Conservation (phyloP, 2,797 vertebrate species). For the Karalla daura region DNA sequence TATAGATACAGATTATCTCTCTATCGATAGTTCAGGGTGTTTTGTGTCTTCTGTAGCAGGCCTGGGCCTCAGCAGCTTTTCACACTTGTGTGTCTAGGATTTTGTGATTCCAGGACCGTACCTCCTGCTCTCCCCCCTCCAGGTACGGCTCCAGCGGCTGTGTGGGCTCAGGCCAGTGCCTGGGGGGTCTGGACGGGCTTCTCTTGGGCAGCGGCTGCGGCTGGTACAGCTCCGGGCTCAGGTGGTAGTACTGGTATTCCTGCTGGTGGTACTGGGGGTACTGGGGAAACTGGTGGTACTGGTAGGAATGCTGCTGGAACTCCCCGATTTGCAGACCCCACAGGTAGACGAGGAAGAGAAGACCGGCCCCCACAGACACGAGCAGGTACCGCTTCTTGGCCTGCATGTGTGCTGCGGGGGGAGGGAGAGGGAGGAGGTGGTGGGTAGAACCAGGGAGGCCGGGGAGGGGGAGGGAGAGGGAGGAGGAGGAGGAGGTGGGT, state of each 20-base stretch:
- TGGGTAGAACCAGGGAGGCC: slow-evolving; percentile 11
- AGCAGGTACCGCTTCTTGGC: slow-evolving; percentile 91
- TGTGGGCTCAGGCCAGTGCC: slow-evolving; percentile 73
- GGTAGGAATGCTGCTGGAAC: slow-evolving; percentile 76
- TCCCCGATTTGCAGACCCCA: slow-evolving; percentile 86
- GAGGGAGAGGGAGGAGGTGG: slow-evolving; percentile 56
- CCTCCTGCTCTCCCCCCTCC: slow-evolving; percentile 85
- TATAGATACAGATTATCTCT: too few species aligned
- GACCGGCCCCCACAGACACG: slow-evolving; percentile 87
- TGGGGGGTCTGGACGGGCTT: slow-evolving; percentile 62
- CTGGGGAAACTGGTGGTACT: slow-evolving; percentile 69
- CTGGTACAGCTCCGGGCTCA: slow-evolving; percentile 61
- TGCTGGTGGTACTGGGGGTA: slow-evolving; percentile 70
- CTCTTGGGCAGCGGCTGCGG: slow-evolving; percentile 67
- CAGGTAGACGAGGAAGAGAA: slow-evolving; percentile 86
- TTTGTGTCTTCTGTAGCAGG: too few species aligned
- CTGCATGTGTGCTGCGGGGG: slow-evolving; percentile 88
- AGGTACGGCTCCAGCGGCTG: slow-evolving; percentile 80
- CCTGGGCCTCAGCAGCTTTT: too few species aligned
- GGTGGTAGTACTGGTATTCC: slow-evolving; percentile 59
- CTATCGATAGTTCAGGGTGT: too few species aligned
- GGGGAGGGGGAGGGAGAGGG: slow-evolving; percentile 11
- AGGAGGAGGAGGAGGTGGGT: slow-evolving; percentile 9
- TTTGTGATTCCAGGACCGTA: too few species aligned
- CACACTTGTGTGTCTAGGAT: too few species aligned